phyloP scores from a whole-genome alignment of 2,888 invertebrate genomes.

The Ectemnius cavifrons region DNA sequence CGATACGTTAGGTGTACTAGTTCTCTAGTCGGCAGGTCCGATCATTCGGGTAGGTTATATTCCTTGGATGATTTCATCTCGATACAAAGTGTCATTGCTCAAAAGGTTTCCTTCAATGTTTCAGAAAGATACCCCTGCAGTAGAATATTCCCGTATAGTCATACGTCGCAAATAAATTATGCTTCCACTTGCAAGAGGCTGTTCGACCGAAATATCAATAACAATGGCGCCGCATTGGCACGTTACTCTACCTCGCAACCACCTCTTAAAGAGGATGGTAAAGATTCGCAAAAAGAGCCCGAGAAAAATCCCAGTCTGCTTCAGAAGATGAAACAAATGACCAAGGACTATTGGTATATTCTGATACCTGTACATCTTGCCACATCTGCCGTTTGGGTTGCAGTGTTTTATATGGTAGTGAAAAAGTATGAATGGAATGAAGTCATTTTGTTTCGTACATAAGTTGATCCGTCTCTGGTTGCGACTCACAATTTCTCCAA shows the following conservation, averaged over 20 bases:
- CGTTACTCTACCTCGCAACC: conserved; percentile 38
- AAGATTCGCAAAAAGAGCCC: not conserved
- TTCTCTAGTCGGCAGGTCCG: conserved; percentile 42
- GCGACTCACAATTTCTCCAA: not conserved
- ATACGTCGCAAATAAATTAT: conserved; percentile 33
- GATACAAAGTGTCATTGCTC: not conserved
- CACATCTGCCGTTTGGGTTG: conserved; percentile 94
- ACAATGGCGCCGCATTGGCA: conserved; percentile 17
- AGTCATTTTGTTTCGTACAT: not conserved
- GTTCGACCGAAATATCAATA: conserved; percentile 17
- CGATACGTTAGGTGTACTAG: conserved; percentile 53
- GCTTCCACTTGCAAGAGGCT: conserved; percentile 21
- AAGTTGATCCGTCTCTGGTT: not conserved
- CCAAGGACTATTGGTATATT: conserved; percentile 98
- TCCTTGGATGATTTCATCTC: not conserved
- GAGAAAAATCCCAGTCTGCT: conserved; percentile 83
- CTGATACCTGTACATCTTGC: conserved; percentile 94
- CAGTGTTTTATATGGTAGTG: conserved; percentile 91
- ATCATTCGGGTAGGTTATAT: conserved; percentile 48
- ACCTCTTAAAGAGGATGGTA: not conserved
- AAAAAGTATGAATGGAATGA: conserved; percentile 83
- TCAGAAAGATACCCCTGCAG: conserved; percentile 44
- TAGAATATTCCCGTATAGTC: conserved; percentile 40
- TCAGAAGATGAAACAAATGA: conserved; percentile 93
- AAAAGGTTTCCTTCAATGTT: conserved; percentile 24